Conservation (phyloP, 2,797 vertebrate species). For the Peromyscus nudipes region DNA sequence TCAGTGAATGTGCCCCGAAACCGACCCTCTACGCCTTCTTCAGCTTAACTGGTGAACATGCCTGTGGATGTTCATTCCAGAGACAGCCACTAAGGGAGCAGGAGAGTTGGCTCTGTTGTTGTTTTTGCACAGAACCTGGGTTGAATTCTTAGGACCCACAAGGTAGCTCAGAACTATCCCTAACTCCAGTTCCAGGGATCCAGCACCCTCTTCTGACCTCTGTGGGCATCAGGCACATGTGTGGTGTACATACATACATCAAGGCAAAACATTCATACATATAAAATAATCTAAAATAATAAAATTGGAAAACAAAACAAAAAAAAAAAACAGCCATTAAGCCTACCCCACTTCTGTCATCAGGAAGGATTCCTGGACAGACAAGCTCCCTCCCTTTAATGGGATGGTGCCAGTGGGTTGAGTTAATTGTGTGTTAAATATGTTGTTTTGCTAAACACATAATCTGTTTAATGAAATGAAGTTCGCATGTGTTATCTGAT, state of each 20-base stretch:
- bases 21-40: neutral
- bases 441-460: neutral
- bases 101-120: neutral
- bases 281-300: neutral
- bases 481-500: neutral
- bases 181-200: neutral
- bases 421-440: neutral
- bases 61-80: neutral
- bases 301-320: neutral
- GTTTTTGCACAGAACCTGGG: neutral
- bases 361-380: neutral
- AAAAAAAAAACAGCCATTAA: neutral
- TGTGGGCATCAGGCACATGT: neutral
- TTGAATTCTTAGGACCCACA: neutral
- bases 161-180: neutral
- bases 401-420: neutral
- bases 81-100: neutral
- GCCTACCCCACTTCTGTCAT: neutral
- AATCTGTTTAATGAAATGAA: neutral
- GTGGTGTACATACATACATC: neutral
- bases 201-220: neutral
- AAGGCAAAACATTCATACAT: neutral
- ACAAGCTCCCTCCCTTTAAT: neutral
- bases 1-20: fast-evolving
- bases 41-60: neutral